phyloP scores from a whole-genome alignment of 2,888 invertebrate species.

The Drosophila algonquin region DNA sequence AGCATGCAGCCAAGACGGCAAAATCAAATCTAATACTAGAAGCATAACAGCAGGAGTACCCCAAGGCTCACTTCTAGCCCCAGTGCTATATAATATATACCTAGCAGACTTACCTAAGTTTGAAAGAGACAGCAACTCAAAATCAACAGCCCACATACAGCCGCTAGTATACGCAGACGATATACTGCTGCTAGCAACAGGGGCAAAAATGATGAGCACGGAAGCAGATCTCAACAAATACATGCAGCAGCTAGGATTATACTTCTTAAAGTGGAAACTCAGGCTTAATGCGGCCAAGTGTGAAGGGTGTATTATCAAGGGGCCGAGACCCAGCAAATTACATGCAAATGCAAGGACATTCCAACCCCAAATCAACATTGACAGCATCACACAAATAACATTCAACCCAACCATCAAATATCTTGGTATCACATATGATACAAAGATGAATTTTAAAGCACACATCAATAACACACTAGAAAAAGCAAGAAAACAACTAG shows the following conservation, averaged over 20 bases:
- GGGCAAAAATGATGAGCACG: slow-evolving; percentile 12
- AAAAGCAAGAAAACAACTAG: no score
- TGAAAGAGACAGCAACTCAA: not conserved
- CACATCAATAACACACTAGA: no score
- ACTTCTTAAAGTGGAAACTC: slow-evolving; percentile 23
- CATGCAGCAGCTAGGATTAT: not conserved
- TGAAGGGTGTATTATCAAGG: slow-evolving; percentile 15
- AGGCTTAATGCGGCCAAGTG: slow-evolving; percentile 5
- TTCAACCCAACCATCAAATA: not conserved
- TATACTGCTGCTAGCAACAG: slow-evolving; percentile 11
- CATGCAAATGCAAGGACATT: slow-evolving; percentile 7
- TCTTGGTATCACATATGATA: no score
- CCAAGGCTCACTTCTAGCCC: slow-evolving; percentile 18
- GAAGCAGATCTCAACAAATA: slow-evolving; percentile 19
- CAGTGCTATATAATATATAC: slow-evolving; percentile 20
- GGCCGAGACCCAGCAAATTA: not conserved
- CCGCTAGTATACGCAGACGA: slow-evolving; percentile 24
- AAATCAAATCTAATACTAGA: not conserved
- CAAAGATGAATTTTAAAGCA: no score
- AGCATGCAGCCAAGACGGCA: slow-evolving; percentile 6
- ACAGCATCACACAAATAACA: not conserved
- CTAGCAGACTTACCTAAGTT: slow-evolving; percentile 10
- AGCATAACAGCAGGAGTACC: slow-evolving; percentile 20
- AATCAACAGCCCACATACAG: slow-evolving; percentile 22
- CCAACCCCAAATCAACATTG: not conserved